Conservation (phyloP, 2,888 invertebrate species). For the Leptodirus hochenwartii region DNA sequence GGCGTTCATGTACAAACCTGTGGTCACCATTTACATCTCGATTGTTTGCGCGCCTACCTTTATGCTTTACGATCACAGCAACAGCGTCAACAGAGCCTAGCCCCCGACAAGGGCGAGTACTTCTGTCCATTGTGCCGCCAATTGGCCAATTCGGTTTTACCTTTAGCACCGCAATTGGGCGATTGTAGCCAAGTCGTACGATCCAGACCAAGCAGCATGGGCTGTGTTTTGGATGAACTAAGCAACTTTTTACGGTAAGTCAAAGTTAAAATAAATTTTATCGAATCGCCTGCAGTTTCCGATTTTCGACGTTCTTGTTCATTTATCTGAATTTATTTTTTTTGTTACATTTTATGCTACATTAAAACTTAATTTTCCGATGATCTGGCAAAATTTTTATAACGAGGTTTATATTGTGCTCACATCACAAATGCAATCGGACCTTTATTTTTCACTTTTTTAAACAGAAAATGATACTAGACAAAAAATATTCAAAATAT, state of each 20-base stretch:
- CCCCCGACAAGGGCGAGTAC: slow-evolving; percentile 69
- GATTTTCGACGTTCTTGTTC: too few relatives aligned
- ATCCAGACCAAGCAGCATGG: slow-evolving; percentile 32
- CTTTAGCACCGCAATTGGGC: slow-evolving; percentile 53
- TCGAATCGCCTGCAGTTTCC: too few relatives aligned
- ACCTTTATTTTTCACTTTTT: too few relatives aligned
- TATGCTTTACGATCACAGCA: slow-evolving; percentile 65
- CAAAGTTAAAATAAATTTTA: too few relatives aligned
- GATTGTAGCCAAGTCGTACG: slow-evolving; percentile 45
- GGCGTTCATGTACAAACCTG: slow-evolving; percentile 91
- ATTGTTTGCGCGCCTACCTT: slow-evolving; percentile 83
- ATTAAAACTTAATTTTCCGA: too few relatives aligned
- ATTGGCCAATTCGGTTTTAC: slow-evolving; percentile 77
- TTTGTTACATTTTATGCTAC: too few relatives aligned
- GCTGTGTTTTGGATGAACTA: slow-evolving; percentile 29
- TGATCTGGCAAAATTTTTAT: too few relatives aligned
- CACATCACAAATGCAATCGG: too few relatives aligned
- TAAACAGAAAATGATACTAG: too few relatives aligned
- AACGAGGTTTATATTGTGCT: too few relatives aligned
- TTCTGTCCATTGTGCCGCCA: slow-evolving; percentile 90
- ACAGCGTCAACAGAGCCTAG: slow-evolving; percentile 53
- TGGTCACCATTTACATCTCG: slow-evolving; percentile 91
- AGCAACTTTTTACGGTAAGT: slow-evolving; percentile 43
- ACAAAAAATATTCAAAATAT: too few relatives aligned
- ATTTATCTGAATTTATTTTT: too few relatives aligned